Evolutionary conservation across 2,797 vertebrate species (phyloP).

Genomic region (Propithecus deckenii): DNA sequence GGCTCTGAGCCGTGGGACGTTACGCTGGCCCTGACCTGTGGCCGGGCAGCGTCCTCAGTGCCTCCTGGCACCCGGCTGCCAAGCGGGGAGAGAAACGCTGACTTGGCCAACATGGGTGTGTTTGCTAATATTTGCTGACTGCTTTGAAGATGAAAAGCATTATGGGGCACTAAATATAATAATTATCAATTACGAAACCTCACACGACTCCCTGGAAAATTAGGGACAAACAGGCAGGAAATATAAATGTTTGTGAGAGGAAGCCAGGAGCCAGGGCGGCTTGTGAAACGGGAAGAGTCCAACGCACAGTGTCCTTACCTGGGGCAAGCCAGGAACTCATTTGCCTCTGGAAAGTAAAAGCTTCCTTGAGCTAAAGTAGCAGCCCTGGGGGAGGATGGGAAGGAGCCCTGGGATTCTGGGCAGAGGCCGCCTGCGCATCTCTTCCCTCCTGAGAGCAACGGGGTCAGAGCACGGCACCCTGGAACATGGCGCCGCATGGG

Average conservation of each 20-base stretch:
- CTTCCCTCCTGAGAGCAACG: not conserved
- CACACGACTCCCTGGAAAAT: constrained; percentile 15
- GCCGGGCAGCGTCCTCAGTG: not conserved
- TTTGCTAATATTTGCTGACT: not conserved
- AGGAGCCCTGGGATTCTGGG: not conserved
- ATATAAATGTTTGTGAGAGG: not conserved
- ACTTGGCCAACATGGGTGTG: not conserved
- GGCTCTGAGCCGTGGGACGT: not conserved
- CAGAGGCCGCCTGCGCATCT: accelerated
- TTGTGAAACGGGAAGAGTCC: not conserved
- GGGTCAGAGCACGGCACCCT: accelerated
- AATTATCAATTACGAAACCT: constrained; percentile 48
- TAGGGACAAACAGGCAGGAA: not conserved
- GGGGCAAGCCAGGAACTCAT: not conserved
- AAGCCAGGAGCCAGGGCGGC: not conserved
- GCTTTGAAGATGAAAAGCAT: constrained; percentile 59
- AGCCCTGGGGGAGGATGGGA: too few species aligned
- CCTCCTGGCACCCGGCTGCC: not conserved
- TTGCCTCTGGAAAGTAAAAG: not conserved
- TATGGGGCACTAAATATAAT: constrained; percentile 10
- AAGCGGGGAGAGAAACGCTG: not conserved
- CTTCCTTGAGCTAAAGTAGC: not conserved
- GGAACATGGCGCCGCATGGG: accelerated
- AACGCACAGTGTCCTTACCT: not conserved
- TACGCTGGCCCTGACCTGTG: not conserved